Conservation (phyloP, 1,140 invertebrate genomes). For the Hyles vespertilio region DNA sequence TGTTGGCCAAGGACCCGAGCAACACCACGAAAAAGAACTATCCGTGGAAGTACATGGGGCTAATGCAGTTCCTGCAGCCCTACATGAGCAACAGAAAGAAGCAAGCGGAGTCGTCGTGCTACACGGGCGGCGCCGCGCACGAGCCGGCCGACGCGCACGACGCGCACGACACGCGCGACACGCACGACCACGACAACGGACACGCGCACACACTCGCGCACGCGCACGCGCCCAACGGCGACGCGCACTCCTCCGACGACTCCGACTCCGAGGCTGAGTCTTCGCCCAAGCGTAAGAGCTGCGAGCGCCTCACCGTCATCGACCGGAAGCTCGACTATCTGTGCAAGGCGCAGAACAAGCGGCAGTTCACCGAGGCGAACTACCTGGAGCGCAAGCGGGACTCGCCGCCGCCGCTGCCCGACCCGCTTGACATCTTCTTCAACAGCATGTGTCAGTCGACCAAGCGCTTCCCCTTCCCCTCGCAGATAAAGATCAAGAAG, state of each 20-base stretch:
- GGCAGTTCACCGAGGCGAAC: constrained; percentile 25
- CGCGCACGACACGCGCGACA: constrained; percentile 6
- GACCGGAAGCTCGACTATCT: constrained; percentile 54
- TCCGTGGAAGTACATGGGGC: constrained; percentile 65
- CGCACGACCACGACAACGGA: constrained; percentile 17
- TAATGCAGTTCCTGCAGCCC: constrained; percentile 67
- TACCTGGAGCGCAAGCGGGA: constrained; percentile 18
- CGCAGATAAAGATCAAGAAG: constrained; percentile 60
- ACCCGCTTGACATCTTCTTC: constrained; percentile 68
- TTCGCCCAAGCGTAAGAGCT: constrained; percentile 37
- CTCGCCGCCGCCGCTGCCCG: constrained; percentile 21
- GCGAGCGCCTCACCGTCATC: constrained; percentile 36
- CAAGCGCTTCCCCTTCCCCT: constrained; percentile 58
- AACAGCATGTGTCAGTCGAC: constrained; percentile 68
- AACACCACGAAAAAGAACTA: constrained; percentile 45
- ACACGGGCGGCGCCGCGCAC: constrained; percentile 12
- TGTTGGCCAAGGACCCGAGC: constrained; percentile 47
- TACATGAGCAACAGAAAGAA: constrained; percentile 65
- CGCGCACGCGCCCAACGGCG: constrained; percentile 31
- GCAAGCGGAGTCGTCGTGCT: constrained; percentile 29
- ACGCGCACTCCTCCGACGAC: constrained; percentile 34
- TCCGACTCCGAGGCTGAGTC: constrained; percentile 43
- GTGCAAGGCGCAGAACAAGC: constrained; percentile 42
- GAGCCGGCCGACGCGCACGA: not conserved
- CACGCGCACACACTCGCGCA: constrained; percentile 12